A percentile compares a stretch with the other conserved stretches of the same genome.
Conservation (phyloP, 2,113 vertebrate species). For the Cryptotis parvus region DNA sequence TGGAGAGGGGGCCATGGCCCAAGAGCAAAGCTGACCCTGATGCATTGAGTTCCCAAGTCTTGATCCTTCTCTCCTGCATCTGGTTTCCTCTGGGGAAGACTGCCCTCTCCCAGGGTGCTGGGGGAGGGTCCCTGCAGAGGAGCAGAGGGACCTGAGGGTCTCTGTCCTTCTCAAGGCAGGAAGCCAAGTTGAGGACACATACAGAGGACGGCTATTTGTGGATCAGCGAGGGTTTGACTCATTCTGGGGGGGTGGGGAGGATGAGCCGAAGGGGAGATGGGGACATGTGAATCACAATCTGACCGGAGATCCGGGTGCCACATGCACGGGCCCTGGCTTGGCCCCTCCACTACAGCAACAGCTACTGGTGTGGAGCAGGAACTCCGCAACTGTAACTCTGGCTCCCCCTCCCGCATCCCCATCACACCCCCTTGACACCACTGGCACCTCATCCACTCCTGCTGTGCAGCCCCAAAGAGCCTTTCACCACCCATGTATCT, state of each 20-base stretch:
- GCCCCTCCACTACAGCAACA: not conserved
- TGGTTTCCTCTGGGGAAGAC: not conserved
- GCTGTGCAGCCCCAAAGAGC: not conserved
- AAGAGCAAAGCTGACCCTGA: not conserved
- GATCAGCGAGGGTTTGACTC: slow-evolving; percentile 74
- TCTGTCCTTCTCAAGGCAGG: slow-evolving; percentile 54
- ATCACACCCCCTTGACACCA: not conserved
- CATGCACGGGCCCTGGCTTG: not conserved
- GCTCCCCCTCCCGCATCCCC: too few species aligned
- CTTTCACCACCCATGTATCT: not conserved
- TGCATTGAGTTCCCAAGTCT: slow-evolving; percentile 2
- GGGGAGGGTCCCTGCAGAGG: slow-evolving; percentile 7
- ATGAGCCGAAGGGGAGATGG: slow-evolving; percentile 26
- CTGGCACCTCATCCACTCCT: not conserved
- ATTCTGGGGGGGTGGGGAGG: slow-evolving; percentile 65
- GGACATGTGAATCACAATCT: slow-evolving; percentile 55
- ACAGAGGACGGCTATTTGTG: slow-evolving; percentile 68
- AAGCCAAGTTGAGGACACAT: slow-evolving; percentile 40
- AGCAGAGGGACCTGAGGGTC: not conserved
- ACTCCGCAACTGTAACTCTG: not conserved
- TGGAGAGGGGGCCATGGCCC: not conserved
- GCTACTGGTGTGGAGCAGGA: not conserved
- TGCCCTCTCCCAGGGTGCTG: not conserved
- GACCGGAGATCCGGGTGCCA: not conserved
- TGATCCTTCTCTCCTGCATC: not conserved